Conservation (phyloP, 1,140 invertebrate genomes). For the Drosophila cardini region DNA sequence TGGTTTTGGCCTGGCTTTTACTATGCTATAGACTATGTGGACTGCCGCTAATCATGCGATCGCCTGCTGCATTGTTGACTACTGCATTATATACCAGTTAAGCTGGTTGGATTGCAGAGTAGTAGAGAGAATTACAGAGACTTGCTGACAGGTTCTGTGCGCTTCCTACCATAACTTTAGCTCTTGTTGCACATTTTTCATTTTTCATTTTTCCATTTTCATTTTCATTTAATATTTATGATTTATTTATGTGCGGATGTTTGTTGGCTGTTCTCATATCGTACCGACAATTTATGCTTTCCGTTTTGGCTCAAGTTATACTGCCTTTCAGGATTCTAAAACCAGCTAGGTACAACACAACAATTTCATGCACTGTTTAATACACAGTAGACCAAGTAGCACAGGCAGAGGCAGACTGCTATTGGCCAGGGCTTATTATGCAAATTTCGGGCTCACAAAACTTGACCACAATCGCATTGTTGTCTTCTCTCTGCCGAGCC, state of each 20-base stretch:
- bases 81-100: constrained; percentile 56
- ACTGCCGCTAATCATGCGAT: constrained; percentile 78
- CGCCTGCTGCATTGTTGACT: constrained; percentile 67
- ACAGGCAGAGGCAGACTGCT: constrained; percentile 4
- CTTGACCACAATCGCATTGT: constrained; percentile 63
- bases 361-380: constrained; percentile 76
- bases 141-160: constrained; percentile 77
- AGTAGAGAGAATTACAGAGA: constrained; percentile 12
- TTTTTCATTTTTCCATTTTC: constrained; percentile 78
- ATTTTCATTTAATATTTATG: constrained; percentile 83
- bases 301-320: constrained; percentile 68
- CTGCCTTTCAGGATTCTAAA: constrained; percentile 32
- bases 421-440: constrained; percentile 72
- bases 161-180: constrained; percentile 58
- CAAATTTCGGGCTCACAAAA: constrained; percentile 62
- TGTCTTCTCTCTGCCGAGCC: constrained; percentile 9
- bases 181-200: constrained; percentile 70
- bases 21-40: constrained; percentile 52
- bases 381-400: constrained; percentile 48
- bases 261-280: constrained; percentile 79
- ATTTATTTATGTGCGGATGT: constrained; percentile 82
- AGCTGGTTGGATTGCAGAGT: background rate
- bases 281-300: constrained; percentile 78
- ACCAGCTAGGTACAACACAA: constrained; percentile 60
- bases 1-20: constrained; percentile 3